Percentiles rank a stretch among this genome's conserved stretches.
phyloP scores from a whole-genome alignment of 1,140 invertebrate genomes.

The Drosophila saltans region DNA sequence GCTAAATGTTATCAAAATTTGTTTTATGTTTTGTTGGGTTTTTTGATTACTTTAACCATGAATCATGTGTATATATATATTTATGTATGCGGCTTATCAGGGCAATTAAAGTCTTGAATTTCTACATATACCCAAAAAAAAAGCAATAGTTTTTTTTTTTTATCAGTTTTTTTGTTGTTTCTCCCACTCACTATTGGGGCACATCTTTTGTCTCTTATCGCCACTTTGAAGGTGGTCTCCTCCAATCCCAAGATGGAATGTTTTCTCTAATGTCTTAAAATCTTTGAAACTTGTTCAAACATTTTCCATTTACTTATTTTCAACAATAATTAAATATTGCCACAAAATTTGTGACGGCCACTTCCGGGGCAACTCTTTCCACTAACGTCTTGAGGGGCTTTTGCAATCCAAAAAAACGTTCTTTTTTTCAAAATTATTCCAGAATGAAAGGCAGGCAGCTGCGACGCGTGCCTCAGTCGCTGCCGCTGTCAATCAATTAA shows the following conservation, averaged over 20 bases:
- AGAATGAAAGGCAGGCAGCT: conserved; percentile 4
- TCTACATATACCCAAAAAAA: background rate
- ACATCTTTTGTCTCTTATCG: conserved; percentile 7
- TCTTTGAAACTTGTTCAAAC: too few relatives aligned
- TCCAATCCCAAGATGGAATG: too few relatives aligned
- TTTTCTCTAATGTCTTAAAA: too few relatives aligned
- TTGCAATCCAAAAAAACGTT: background rate
- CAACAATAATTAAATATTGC: conserved; percentile 30
- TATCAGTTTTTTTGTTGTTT: background rate
- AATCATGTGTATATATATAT: background rate
- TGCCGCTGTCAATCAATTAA: conserved; percentile 47
- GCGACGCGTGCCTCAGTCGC: conserved; percentile 20
- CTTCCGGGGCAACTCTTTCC: conserved; percentile 33
- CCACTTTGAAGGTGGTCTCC: background rate
- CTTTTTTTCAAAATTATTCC: conserved; percentile 18
- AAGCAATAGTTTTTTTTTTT: background rate
- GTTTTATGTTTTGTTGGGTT: background rate
- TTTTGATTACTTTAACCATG: conserved; percentile 1
- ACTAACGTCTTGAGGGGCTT: background rate
- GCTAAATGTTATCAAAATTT: background rate
- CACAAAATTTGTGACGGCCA: conserved; percentile 32
- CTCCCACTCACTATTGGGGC: background rate
- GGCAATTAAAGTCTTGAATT: background rate
- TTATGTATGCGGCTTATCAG: background rate
- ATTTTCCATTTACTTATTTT: too few relatives aligned